Conservation (phyloP, 2,888 invertebrate species). For the Isoperla grammatica region DNA sequence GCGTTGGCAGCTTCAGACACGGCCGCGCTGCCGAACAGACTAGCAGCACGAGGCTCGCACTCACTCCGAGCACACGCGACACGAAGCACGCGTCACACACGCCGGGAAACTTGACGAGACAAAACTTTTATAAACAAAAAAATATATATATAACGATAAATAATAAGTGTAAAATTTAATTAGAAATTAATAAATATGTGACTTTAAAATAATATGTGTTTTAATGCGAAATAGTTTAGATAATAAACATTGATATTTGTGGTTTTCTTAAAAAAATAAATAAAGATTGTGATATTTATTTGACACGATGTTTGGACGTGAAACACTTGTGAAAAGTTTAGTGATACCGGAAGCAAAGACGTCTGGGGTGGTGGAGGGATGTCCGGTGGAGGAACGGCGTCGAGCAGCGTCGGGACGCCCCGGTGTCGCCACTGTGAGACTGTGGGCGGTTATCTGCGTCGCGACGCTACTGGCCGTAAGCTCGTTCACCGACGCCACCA, state of each 20-base stretch:
- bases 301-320: neutral
- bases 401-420: neutral
- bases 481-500: slow-evolving; percentile 10
- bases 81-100: neutral
- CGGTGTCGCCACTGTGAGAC: neutral
- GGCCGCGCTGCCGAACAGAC: no score
- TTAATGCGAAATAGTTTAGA: neutral
- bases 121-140: no score
- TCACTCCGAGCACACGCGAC: neutral
- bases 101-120: no score
- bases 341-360: neutral
- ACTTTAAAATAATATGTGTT: no score
- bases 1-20: no score
- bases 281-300: neutral
- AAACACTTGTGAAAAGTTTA: no score
- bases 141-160: no score
- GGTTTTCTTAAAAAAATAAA: neutral
- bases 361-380: neutral
- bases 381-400: neutral
- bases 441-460: slow-evolving; percentile 18
- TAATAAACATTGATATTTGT: neutral
- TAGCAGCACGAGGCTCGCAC: no score
- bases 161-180: no score
- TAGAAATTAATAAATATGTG: no score
- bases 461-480: slow-evolving; percentile 13